Evolutionary conservation across 2,797 vertebrate species (phyloP).

Genomic region (Nothura maculosa): DNA sequence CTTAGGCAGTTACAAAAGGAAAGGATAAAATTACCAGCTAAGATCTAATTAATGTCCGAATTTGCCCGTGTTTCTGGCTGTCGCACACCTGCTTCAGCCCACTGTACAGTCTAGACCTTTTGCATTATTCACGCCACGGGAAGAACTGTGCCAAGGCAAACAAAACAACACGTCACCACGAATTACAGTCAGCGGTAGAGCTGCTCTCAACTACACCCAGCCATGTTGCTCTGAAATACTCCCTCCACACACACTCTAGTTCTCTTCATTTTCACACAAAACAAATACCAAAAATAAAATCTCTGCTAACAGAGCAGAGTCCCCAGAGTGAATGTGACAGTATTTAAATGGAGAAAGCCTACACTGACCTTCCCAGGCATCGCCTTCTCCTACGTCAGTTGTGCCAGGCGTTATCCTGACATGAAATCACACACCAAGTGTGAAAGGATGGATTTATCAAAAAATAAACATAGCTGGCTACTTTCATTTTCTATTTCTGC

Average conservation of each 20-base stretch:
- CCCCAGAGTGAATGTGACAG: neutral
- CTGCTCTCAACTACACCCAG: neutral
- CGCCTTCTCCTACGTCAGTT: neutral
- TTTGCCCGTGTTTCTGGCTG: slow-evolving; percentile 32
- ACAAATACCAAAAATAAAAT: neutral
- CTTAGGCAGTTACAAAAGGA: slow-evolving; percentile 31
- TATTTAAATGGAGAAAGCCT: neutral
- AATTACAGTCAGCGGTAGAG: slow-evolving; percentile 39
- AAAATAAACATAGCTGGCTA: slow-evolving; percentile 17
- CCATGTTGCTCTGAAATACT: neutral
- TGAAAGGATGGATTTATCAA: slow-evolving; percentile 44
- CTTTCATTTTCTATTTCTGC: slow-evolving; percentile 46
- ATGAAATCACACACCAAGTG: neutral
- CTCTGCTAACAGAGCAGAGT: neutral
- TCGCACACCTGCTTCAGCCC: slow-evolving; percentile 6
- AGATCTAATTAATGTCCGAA: slow-evolving; percentile 50
- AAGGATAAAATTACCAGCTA: slow-evolving; percentile 40
- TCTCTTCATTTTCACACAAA: neutral
- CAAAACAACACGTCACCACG: slow-evolving; percentile 65
- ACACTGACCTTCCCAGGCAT: neutral
- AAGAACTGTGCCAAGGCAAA: slow-evolving; percentile 46
- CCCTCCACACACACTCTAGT: neutral
- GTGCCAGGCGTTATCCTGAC: neutral
- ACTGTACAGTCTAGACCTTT: neutral
- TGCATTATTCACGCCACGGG: slow-evolving; percentile 67